Evolutionary conservation across 2,888 invertebrate genomes (phyloP), one percentile per base, ranked within the genome.

Genomic region (Apoderus coryli): DNA sequence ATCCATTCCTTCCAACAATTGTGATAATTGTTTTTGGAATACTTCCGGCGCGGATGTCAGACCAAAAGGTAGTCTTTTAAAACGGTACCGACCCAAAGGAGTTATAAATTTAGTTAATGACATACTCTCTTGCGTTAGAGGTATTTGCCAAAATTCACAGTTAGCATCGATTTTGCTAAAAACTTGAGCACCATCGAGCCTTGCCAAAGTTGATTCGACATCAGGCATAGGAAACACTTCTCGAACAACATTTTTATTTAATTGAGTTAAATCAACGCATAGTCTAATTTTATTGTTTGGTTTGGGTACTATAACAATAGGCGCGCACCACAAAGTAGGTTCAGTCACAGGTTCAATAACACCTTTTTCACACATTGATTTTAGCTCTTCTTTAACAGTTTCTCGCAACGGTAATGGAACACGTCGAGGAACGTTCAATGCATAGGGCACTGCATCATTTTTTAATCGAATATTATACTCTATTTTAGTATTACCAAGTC

Each of bases 1-100:
- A 7, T 19, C 19, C n/a, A 19, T 19, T 6, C 19, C 19, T 19
- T 19, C 19, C 7, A 19, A n/a, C 7, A 19, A 6, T 7, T 7
- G 19, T 6, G 6, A 7, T n/a, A 19, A 7, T n/a, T 19, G 19
- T 19, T 19, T 19, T 19, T 19, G 19, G 19, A 19, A 19, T n/a
- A 19, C 19, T 19, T 19, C 19, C n/a, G 19, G 19, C 6, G 19
- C 19, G n/a, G 19, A 19, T 19, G 19, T 19, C n/a, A 19, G 19
- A 7, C 19, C 19, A 19, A 19, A 19, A 19, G 7, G n/a, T 19
- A 19, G n/a, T 7, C 19, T 6, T 19, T 19, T 19, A 19, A 19
- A 19, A 7, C 19, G 19, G n/a, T 7, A 19, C n/a, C 19, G 19
- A 7, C 19, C 19, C 6, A 19, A 19, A 7, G 19, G n/a, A 19